Base-by-base conservation (phyloP, 1,140 invertebrate genomes). In the Nasonia longicornis region DNA sequence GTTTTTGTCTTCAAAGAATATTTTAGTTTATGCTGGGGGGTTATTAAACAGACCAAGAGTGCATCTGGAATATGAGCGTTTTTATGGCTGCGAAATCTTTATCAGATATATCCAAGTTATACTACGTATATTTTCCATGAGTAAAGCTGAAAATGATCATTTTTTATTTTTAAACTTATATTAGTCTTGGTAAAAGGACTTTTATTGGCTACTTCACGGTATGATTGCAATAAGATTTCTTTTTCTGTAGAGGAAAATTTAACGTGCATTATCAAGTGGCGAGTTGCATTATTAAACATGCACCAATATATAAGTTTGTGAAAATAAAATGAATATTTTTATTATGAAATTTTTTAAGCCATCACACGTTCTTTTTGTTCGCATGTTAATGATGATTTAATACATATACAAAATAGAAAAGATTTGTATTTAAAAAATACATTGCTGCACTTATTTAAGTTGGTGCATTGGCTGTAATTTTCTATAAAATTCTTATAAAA, bases 311-410 rank as follows among this genome's bases (percentile, higher is more conserved):
- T 74, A 67, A 74, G 26, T 52, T 80, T 74, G 2, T 74, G 22
- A 78, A 79, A 75, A 81, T 69, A 83, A 81, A 67, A 82, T 79
- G 20, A 79, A 79, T 76, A 74, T 83, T 83, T 81, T 79, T 79
- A 83, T 70, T 74, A 58, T 64, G 45, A 78, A 72, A 82, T 52
- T 77, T 58, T 78, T 48, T 52, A 73, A 45, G 20, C 22, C 22
- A 42, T 26, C 20, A 26, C 12, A 8, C 69, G 52, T 73, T 48
- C 64, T 72, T 72, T 78, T 29, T 67, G 22, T 29, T 45, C 66
- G 14, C 31, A 70, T 70, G 26, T 81, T 58, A 29, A 75, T 26
- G 22, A 52, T 66, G 10, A 76, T n/a, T 70, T 71, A 70, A 31
- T 75, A 80, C 45, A 58, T 80, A 80, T 74, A 48, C 52, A 80